phyloP scores from a whole-genome alignment of 2,113 vertebrate genomes.

The Apteryx owenii region DNA sequence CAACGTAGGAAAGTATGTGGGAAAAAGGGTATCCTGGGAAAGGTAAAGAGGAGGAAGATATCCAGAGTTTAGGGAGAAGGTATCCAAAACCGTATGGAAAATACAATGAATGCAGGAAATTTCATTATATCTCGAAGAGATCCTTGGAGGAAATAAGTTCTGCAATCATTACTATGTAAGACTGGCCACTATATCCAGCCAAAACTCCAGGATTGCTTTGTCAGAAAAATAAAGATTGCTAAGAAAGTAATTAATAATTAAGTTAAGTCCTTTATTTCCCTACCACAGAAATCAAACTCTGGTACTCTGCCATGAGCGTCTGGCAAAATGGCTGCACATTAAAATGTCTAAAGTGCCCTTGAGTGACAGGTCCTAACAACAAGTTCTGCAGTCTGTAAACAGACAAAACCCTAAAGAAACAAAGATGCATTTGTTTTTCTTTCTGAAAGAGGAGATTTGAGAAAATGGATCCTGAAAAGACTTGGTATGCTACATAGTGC shows the following conservation, averaged over 20 bases:
- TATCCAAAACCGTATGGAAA: not conserved
- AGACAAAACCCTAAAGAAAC: not conserved
- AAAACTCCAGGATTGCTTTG: not conserved
- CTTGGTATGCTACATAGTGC: not conserved
- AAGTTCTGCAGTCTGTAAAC: not conserved
- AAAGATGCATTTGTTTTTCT: not conserved
- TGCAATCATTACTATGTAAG: not conserved
- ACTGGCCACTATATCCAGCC: not conserved
- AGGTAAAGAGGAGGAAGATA: not conserved
- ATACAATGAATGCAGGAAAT: not conserved
- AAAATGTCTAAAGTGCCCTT: not conserved
- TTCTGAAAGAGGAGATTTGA: not conserved
- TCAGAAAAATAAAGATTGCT: not conserved
- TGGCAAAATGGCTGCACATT: not conserved
- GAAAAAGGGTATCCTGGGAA: not conserved
- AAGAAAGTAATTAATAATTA: not conserved
- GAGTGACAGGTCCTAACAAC: not conserved
- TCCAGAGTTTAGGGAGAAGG: not conserved
- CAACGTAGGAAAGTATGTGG: not conserved
- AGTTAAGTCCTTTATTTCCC: not conserved
- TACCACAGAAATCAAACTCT: not conserved
- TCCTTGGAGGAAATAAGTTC: not conserved
- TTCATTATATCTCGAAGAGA: not conserved
- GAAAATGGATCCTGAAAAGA: not conserved
- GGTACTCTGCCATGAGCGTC: not conserved